Evolutionary conservation across 2,797 vertebrate species (phyloP).

Genomic region (Adrianichthys oophorus): DNA sequence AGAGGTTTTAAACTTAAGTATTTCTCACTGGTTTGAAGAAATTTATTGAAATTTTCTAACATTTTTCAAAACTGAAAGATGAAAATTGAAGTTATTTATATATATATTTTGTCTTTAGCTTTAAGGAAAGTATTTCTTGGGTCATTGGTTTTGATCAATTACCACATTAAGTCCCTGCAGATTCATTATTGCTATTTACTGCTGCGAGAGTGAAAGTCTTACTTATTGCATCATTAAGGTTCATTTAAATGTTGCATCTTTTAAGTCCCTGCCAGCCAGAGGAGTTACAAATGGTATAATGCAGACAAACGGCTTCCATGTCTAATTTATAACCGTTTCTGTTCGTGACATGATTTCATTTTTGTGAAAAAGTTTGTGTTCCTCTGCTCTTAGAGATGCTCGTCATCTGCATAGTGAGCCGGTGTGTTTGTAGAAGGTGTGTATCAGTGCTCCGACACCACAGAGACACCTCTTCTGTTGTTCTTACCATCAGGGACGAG

Average conservation of each 20-base stretch:
- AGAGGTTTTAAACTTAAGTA: conserved; percentile 23
- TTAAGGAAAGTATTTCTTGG: conserved; percentile 29
- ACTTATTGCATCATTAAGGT: conserved; percentile 39
- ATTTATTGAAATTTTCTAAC: not conserved
- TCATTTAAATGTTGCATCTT: conserved; percentile 36
- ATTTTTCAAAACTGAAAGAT: conserved; percentile 6
- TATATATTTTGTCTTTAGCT: conserved; percentile 10
- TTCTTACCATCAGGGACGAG: conserved; percentile 52
- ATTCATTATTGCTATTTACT: conserved; percentile 34
- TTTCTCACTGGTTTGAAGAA: not conserved
- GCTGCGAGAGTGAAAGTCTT: conserved; percentile 33
- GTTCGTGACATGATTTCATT: conserved; percentile 5
- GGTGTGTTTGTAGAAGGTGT: not conserved
- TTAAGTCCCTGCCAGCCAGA: conserved; percentile 15
- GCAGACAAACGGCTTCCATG: conserved; percentile 8
- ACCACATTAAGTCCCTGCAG: conserved; percentile 43
- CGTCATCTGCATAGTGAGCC: conserved; percentile 12
- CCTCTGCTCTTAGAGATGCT: conserved; percentile 11
- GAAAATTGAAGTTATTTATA: conserved; percentile 6
- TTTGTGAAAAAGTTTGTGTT: conserved; percentile 16
- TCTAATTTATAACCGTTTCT: conserved; percentile 13
- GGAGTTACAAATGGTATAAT: conserved; percentile 15
- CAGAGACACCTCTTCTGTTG: conserved; percentile 67
- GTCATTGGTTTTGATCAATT: conserved; percentile 52
- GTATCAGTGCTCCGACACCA: conserved; percentile 20